A percentile compares a stretch with the other conserved stretches of the same genome.
Evolutionary conservation across 2,888 invertebrate genomes (phyloP).

Genomic region (Cheilosia soror): DNA sequence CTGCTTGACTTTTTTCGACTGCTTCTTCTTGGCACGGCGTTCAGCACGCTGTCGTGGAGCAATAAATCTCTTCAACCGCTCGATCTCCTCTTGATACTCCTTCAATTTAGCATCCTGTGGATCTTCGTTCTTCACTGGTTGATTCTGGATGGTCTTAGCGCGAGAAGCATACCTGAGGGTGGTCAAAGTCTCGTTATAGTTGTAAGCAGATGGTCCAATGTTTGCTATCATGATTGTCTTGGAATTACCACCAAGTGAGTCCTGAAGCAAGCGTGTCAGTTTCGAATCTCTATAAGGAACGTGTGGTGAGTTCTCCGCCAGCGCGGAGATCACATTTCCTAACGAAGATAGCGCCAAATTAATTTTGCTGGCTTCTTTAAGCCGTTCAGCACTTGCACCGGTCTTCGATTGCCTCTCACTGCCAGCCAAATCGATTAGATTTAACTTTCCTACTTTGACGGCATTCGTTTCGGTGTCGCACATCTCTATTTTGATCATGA

Average conservation of each 20-base stretch:
- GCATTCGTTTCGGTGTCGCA: slow-evolving; percentile 87
- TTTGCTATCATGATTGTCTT: slow-evolving; percentile 99
- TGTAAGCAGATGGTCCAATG: slow-evolving; percentile 98
- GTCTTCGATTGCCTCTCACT: slow-evolving; percentile 99
- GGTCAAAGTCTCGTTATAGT: slow-evolving; percentile 98
- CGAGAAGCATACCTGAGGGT: slow-evolving; percentile 98
- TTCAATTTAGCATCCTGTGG: slow-evolving; percentile 98
- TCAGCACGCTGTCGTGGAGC: slow-evolving; percentile 83
- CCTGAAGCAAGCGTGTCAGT: slow-evolving; percentile 97
- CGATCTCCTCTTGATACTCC: slow-evolving; percentile 98
- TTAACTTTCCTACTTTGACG: slow-evolving; percentile 94
- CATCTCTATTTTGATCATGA: slow-evolving; percentile 98
- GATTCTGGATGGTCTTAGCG: slow-evolving; percentile 99
- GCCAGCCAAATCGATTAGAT: slow-evolving; percentile 98
- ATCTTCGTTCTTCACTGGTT: slow-evolving; percentile 99
- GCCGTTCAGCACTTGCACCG: slow-evolving; percentile 95
- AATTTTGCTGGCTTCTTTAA: slow-evolving; percentile 98
- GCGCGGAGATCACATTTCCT: slow-evolving; percentile 98
- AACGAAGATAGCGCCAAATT: slow-evolving; percentile 98
- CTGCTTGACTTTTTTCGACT: slow-evolving; percentile 80
- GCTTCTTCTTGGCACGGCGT: slow-evolving; percentile 80
- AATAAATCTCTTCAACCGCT: slow-evolving; percentile 86
- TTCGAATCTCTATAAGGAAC: slow-evolving; percentile 99
- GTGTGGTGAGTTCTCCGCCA: slow-evolving; percentile 97
- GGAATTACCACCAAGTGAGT: slow-evolving; percentile 99